Conservation (phyloP, 1,140 invertebrate genomes). For the Anoplolepis gracilipes region DNA sequence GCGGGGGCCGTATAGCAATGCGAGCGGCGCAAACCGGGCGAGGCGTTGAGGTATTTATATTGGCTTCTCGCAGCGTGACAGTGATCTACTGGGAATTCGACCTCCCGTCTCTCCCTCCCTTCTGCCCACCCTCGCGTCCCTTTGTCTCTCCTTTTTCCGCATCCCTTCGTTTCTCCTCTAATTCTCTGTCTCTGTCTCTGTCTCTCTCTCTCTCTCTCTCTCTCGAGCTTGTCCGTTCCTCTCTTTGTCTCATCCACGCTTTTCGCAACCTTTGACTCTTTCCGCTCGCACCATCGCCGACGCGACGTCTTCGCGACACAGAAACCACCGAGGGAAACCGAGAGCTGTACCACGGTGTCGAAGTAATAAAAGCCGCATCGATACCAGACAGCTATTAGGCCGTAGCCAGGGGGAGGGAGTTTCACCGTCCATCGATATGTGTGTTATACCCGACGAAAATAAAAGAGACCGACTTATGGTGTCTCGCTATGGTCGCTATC, state of each 20-base stretch:
- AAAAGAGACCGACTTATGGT: slow-evolving; percentile 30
- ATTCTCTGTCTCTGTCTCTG: slow-evolving; percentile 63
- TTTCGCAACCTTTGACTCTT: slow-evolving; percentile 41
- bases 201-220: slow-evolving; percentile 65
- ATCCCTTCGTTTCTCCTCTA: slow-evolving; percentile 53
- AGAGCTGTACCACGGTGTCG: slow-evolving; percentile 72
- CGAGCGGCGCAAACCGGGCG: slow-evolving; percentile 73
- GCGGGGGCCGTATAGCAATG: slow-evolving; percentile 67
- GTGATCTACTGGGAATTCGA: slow-evolving; percentile 85
- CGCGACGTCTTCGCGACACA: slow-evolving; percentile 18
- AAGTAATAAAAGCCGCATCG: slow-evolving; percentile 81
- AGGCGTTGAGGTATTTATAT: slow-evolving; percentile 86
- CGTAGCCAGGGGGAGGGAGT: slow-evolving; percentile 11
- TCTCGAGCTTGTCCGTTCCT: slow-evolving; percentile 52
- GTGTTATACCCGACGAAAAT: slow-evolving; percentile 47
- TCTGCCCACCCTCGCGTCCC: slow-evolving; percentile 12
- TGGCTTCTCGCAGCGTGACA: slow-evolving; percentile 84
- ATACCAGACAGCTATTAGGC: slow-evolving; percentile 66
- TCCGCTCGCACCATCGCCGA: slow-evolving; percentile 28
- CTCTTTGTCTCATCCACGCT: slow-evolving; percentile 55
- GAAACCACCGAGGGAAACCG: slow-evolving; percentile 52
- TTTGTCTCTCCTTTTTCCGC: slow-evolving; percentile 69
- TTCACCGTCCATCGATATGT: slow-evolving; percentile 21
- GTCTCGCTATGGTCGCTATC: slow-evolving; percentile 26
- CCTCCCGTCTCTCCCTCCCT: slow-evolving; percentile 73